Evolutionary conservation across 2,888 invertebrate species (phyloP), one percentile per base, ranked within the genome.

Genomic region (Hybos culiciformis): DNA sequence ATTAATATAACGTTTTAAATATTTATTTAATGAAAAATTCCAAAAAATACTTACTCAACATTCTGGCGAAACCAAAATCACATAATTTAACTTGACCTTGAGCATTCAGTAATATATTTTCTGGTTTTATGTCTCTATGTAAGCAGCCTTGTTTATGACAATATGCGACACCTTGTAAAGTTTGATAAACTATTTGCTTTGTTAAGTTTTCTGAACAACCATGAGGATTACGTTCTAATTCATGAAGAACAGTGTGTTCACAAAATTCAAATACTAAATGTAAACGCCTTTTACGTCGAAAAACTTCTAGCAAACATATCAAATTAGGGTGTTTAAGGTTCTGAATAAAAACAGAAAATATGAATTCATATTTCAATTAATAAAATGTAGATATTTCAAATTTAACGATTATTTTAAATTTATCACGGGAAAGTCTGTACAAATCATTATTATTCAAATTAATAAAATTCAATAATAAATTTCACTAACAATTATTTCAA

Each of bases 221-320:
- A 68, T 72, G 76, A 0, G 94, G 91, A 70, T 91, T 83, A 58
- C 86, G 83, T 64, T 98, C 97, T 60, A 99, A 71, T 63, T 98
- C 96, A 58, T 93, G 88, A 41, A 99, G 74, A 45, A 98, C 87
- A 2, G 97, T 98, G 60, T 91, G 81, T 62, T 99, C 97, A 63
- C 98, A 97, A 70, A 85, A 97, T 69, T 98, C 97, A 69, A 98
- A 98, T 23, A 98, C 98, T 48, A 98, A 74, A 68, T 98, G 97
- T 39, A 99, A 73, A 59, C 96, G 88, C 47, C 93, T 75, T 66
- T 93, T 93, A 49, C 92, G 74, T 48, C 96, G 80, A 67, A 98
- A 99, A 45, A 99, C 97, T 70, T 98, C 98, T 57, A 98, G 76
- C 48, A 98, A 73, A 61, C 96, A 96, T 42, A 99, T 92, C 58